Evolutionary conservation across 1,140 invertebrate genomes (phyloP).

Genomic region (Latrodectus geometricus): DNA sequence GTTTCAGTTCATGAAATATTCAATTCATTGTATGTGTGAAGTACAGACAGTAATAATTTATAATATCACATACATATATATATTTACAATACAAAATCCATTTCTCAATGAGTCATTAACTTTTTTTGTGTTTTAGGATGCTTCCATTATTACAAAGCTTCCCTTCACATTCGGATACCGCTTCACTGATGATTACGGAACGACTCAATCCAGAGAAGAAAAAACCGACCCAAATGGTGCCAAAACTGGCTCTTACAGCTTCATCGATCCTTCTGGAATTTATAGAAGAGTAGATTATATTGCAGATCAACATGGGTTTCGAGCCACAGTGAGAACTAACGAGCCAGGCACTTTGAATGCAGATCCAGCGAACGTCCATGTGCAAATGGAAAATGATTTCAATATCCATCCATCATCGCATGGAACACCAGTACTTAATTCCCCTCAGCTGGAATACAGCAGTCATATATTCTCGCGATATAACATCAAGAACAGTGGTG

Average conservation of each 20-base stretch:
- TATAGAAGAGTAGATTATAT: conserved; percentile 60
- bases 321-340: conserved; percentile 60
- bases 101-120: too few relatives aligned
- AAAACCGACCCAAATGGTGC: conserved; percentile 54
- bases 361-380: conserved; percentile 29
- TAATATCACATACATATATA: not conserved
- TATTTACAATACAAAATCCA: not conserved
- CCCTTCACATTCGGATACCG: conserved; percentile 57
- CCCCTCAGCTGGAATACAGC: conserved; percentile 28
- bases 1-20: not conserved
- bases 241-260: conserved; percentile 62
- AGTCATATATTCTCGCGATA: conserved; percentile 19
- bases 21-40: not conserved
- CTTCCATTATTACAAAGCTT: conserved; percentile 4
- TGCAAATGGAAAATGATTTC: not conserved
- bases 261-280: conserved; percentile 51
- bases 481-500: not conserved
- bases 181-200: conserved; percentile 58
- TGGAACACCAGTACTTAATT: not conserved
- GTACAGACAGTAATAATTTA: too few relatives aligned
- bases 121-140: conserved; percentile 11
- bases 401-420: not conserved
- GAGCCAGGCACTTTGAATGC: conserved; percentile 52
- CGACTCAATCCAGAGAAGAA: conserved; percentile 54
- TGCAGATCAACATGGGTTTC: conserved; percentile 56